A percentile compares a stretch with the other conserved stretches of the same genome.
Conservation (phyloP, 2,888 invertebrate species). For the Leucophora obtusa region DNA sequence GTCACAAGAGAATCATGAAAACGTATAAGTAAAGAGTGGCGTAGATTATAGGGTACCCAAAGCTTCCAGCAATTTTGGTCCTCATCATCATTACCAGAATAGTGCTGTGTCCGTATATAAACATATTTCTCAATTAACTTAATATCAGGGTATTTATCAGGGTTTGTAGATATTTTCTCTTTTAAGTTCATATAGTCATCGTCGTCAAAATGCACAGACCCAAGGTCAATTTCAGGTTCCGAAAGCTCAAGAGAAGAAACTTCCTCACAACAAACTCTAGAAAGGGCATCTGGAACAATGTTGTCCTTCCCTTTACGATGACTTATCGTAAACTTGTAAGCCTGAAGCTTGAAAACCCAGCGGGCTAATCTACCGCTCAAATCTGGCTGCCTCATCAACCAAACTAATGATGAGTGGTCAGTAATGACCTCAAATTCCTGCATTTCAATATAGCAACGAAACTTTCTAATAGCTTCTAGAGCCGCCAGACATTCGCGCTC, state of each 20-base stretch:
- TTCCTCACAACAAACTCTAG: constrained; percentile 44
- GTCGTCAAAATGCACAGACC: constrained; percentile 33
- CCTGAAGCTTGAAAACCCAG: constrained; percentile 46
- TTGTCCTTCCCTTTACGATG: constrained; percentile 68
- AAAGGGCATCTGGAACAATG: constrained; percentile 68
- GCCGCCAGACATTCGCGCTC: constrained; percentile 59
- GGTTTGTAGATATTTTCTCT: background rate
- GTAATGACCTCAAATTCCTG: constrained; percentile 57
- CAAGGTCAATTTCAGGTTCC: constrained; percentile 28
- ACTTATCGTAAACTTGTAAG: constrained; percentile 22
- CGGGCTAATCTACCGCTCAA: constrained; percentile 7
- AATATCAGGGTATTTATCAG: constrained; percentile 43
- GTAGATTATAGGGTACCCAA: constrained; percentile 40
- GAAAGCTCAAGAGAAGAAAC: background rate
- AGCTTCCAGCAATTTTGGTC: constrained; percentile 58
- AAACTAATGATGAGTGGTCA: constrained; percentile 54
- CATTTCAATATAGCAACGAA: constrained; percentile 56
- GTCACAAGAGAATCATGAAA: constrained; percentile 6
- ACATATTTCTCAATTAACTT: constrained; percentile 45
- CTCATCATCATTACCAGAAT: constrained; percentile 11
- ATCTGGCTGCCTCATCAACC: constrained; percentile 50
- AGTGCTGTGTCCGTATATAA: constrained; percentile 44
- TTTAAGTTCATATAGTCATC: constrained; percentile 45
- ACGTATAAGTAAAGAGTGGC: background rate
- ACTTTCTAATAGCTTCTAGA: constrained; percentile 46